Evolutionary conservation across 2,888 invertebrate genomes (phyloP).

Genomic region (Limenitis camilla): DNA sequence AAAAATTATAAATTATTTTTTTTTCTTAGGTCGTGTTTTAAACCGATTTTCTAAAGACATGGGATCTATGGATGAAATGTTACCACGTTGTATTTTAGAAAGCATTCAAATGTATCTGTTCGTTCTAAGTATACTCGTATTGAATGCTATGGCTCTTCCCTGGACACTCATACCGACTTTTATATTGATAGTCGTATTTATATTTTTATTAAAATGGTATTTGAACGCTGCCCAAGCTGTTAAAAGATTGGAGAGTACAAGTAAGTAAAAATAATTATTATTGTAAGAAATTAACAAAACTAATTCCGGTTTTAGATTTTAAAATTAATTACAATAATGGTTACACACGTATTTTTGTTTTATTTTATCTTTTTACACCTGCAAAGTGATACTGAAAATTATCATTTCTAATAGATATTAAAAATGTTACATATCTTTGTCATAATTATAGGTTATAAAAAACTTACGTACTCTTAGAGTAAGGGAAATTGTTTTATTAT

Average conservation of each 20-base stretch:
- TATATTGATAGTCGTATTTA: constrained; percentile 71
- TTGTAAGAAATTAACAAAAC: too few relatives aligned
- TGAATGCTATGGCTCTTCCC: constrained; percentile 58
- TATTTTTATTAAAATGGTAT: constrained; percentile 78
- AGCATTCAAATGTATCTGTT: constrained; percentile 72
- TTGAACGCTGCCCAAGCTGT: constrained; percentile 83
- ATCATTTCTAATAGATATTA: too few relatives aligned
- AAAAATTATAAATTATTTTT: too few relatives aligned
- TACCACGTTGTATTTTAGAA: constrained; percentile 79
- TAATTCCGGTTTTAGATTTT: too few relatives aligned
- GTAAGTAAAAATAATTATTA: constrained; percentile 62
- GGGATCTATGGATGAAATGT: constrained; percentile 83
- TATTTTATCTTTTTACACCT: too few relatives aligned
- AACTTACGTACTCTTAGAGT: too few relatives aligned
- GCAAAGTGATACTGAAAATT: too few relatives aligned
- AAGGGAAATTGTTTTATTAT: neutral
- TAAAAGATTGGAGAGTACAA: constrained; percentile 81
- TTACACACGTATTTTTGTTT: too few relatives aligned
- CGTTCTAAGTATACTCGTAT: constrained; percentile 47
- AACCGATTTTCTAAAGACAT: constrained; percentile 90
- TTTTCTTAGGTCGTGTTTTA: constrained; percentile 71
- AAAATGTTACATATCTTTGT: too few relatives aligned
- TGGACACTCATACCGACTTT: constrained; percentile 60
- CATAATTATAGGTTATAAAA: too few relatives aligned
- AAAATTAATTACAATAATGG: too few relatives aligned